Evolutionary conservation across 2,797 vertebrate genomes (phyloP).

Genomic region (Sphenodon punctatus): DNA sequence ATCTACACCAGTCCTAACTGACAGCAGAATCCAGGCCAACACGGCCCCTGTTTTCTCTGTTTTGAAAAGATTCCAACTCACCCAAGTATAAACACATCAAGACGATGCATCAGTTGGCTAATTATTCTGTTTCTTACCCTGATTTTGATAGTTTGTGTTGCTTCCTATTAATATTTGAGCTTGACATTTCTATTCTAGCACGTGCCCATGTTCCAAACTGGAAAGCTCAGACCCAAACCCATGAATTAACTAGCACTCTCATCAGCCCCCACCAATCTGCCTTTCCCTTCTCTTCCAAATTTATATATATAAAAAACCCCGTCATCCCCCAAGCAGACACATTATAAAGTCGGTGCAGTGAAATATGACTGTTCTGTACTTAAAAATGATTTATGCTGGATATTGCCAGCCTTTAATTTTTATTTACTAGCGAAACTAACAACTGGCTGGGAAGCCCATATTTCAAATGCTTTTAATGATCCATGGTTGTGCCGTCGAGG

Average conservation of each 20-base stretch:
- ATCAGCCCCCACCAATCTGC: neutral
- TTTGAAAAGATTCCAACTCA: neutral
- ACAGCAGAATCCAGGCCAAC: neutral
- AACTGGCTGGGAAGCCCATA: neutral
- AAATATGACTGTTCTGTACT: slow-evolving; percentile 3
- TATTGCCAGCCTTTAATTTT: slow-evolving; percentile 13
- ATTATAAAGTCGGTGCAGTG: neutral
- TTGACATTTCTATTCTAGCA: neutral
- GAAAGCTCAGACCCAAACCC: neutral
- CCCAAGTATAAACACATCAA: neutral
- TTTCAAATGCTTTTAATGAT: slow-evolving; percentile 18
- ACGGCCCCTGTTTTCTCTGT: neutral
- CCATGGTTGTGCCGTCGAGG: neutral
- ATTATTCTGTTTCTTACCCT: neutral
- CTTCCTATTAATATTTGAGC: neutral
- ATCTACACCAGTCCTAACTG: neutral
- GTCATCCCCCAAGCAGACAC: neutral
- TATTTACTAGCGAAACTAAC: slow-evolving; percentile 29
- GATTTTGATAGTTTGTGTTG: neutral
- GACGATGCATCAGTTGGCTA: neutral
- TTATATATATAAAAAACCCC: neutral
- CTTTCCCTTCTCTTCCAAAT: neutral
- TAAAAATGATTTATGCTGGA: neutral
- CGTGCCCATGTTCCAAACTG: neutral
- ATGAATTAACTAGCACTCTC: neutral